phyloP scores from a whole-genome alignment of 2,888 invertebrate genomes.

The Theretra japonica region DNA sequence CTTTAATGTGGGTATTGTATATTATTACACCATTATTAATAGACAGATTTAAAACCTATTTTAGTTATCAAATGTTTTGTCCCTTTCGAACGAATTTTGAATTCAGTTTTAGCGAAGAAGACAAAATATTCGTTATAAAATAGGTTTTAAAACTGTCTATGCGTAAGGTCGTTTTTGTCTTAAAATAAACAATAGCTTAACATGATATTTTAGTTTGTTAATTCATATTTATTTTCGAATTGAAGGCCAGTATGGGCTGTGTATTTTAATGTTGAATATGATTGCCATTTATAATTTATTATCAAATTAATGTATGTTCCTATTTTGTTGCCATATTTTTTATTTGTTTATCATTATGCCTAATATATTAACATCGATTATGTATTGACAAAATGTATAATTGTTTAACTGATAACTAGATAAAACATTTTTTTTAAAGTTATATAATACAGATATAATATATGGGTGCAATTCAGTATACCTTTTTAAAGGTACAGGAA shows the following conservation, averaged over 20 bases:
- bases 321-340: constrained; percentile 63
- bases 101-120: too few species aligned
- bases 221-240: constrained; percentile 6
- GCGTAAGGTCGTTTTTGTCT: too few species aligned
- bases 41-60: too few species aligned
- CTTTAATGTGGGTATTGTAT: too few species aligned
- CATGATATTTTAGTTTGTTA: background rate
- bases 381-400: background rate
- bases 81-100: too few species aligned
- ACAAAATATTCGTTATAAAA: too few species aligned
- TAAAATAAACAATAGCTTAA: background rate
- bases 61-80: too few species aligned
- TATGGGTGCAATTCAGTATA: background rate
- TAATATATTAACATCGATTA: background rate
- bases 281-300: constrained; percentile 29
- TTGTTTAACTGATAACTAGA: too few species aligned
- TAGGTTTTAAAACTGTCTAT: too few species aligned
- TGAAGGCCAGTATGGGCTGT: background rate
- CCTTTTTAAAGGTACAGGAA: background rate
- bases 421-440: too few species aligned
- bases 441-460: too few species aligned
- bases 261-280: background rate
- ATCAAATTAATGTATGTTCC: constrained; percentile 46
- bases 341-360: constrained; percentile 36
- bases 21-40: too few species aligned